Evolutionary conservation across 1,140 invertebrate species (phyloP), one percentile per base, ranked within the genome.

Genomic region (Argopecten irradians): DNA sequence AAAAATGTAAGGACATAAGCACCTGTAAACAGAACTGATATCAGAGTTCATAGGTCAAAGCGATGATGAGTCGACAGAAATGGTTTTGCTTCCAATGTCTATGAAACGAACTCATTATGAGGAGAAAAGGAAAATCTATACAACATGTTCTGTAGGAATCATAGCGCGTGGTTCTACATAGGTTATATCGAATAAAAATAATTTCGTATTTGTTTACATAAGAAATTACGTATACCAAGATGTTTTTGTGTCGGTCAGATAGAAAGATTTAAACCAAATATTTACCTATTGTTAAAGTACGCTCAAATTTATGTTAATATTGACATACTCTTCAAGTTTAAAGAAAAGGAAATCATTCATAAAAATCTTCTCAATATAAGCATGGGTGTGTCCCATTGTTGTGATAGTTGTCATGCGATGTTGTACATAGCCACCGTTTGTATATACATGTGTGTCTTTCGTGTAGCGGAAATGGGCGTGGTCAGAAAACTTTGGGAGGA

Each of bases 261-360:
- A 71, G 55, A 71, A 71, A 71, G 55, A 71, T n/a, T 71, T n/a
- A 28, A 71, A 71, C 5, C 55, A 71, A 71, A 71, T 71, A 71
- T 71, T 71, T 71, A 71, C 55, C n/a, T 8, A 3, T 71, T 71
- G 55, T 71, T 71, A 71, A 71, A 71, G 55, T 71, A 71, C 55
- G 55, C n/a, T 71, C 8, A 71, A 71, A 22, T 71, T 71, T 28
- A 28, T 28, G 55, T n/a, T 71, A 71, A 71, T 71, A 71, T 71
- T 71, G 55, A 71, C 55, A n/a, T 0, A 28, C 55, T 71, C 55
- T 71, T 71, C 22, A 71, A 71, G 28, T n/a, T 71, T 71, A 28
- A 71, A 71, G 55, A 71, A 71, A 5, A 71, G 55, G 55, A 71
- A 71, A 71, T 71, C 55, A 71, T 71, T 71, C 55, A 71, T 71